A percentile compares a stretch with the other conserved stretches of the same genome.
These are phyloP conservation scores for Aphelinus certus DNA, from an alignment of 1,140 invertebrate species.

Conservation along the genomic window DNA sequence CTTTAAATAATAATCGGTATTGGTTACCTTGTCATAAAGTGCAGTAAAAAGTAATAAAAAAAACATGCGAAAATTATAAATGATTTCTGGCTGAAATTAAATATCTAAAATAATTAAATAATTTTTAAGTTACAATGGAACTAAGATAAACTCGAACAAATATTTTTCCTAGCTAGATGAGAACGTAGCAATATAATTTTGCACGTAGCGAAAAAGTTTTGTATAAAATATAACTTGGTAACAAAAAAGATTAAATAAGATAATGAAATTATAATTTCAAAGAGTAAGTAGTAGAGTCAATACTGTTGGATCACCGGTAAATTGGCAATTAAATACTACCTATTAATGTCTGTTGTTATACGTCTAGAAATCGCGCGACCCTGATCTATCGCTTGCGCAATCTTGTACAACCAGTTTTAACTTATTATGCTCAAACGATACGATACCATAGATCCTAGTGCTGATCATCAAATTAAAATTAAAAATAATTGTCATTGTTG, in stretches of 20 bases:
- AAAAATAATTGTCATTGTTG: conserved; percentile 30
- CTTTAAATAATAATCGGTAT: conserved; percentile 3
- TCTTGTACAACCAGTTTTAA: conserved; percentile 33
- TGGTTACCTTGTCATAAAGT: neutral
- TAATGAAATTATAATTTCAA: conserved; percentile 12
- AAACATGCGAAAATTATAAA: neutral
- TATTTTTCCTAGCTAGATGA: too few species aligned
- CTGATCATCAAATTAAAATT: conserved; percentile 9
- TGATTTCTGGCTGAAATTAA: conserved; percentile 12
- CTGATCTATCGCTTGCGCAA: conserved; percentile 9
- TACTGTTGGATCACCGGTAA: conserved; percentile 37
- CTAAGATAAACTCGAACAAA: too few species aligned
- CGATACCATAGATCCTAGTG: neutral
- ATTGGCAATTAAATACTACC: conserved; percentile 34
- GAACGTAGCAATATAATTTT: too few species aligned
- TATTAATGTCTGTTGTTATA: conserved; percentile 21
- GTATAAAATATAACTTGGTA: conserved; percentile 25
- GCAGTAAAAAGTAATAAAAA: neutral
- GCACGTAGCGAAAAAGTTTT: neutral
- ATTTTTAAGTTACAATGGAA: too few species aligned
- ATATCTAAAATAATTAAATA: conserved; percentile 23
- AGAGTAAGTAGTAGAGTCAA: conserved; percentile 23
- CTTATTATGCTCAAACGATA: conserved; percentile 24
- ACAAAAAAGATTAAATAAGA: conserved; percentile 28
- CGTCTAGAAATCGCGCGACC: conserved; percentile 4